A percentile compares a stretch with the other conserved stretches of the same genome.
Conservation (phyloP, 2,888 invertebrate genomes). For the Hydraecia micacea region DNA sequence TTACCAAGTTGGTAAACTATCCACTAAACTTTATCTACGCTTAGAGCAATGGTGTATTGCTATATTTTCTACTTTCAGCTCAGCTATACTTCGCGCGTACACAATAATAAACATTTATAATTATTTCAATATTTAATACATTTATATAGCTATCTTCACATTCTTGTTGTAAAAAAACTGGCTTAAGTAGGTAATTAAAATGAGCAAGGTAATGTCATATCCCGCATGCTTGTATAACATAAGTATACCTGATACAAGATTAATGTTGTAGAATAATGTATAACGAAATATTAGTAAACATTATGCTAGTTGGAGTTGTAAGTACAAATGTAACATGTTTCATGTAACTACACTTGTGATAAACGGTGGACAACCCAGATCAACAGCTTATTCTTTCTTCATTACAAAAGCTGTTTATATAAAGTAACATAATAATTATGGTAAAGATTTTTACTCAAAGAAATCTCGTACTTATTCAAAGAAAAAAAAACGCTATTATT, state of each 20-base stretch:
- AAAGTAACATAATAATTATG: background rate
- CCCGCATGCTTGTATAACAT: constrained; percentile 54
- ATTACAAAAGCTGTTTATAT: background rate
- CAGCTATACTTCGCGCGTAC: background rate
- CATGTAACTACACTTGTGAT: constrained; percentile 36
- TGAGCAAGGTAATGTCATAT: constrained; percentile 49
- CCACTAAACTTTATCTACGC: constrained; percentile 17
- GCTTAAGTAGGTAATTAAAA: constrained; percentile 16
- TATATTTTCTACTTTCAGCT: constrained; percentile 39
- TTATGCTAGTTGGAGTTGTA: constrained; percentile 57
- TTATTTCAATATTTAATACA: constrained; percentile 21
- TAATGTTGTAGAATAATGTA: constrained; percentile 53
- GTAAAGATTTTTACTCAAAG: background rate
- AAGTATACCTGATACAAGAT: constrained; percentile 34
- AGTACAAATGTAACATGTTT: constrained; percentile 58
- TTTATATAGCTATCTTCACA: constrained; percentile 12
- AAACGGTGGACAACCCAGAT: background rate
- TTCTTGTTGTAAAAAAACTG: constrained; percentile 42
- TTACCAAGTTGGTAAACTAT: constrained; percentile 7
- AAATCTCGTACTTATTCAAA: background rate
- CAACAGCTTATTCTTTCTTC: background rate
- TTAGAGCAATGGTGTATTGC: constrained; percentile 34
- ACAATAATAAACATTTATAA: constrained; percentile 6
- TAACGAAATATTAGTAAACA: constrained; percentile 49
- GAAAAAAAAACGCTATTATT: too few species aligned